Base-by-base conservation (phyloP, 1,140 invertebrate species). In the Amyelois transitella region DNA sequence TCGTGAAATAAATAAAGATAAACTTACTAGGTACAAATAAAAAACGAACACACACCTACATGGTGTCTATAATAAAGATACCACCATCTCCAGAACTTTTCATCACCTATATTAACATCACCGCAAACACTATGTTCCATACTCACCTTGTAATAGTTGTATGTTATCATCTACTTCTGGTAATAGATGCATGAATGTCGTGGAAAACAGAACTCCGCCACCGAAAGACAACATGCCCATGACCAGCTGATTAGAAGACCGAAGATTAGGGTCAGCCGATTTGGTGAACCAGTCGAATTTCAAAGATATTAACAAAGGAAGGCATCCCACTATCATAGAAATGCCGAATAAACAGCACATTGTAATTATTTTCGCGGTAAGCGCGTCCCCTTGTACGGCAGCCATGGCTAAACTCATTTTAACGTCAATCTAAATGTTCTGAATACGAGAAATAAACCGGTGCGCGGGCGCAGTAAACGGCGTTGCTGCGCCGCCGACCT, bases 191-290 rank as follows among this genome's bases (percentile, higher is more conserved):
- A 97, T 87, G 66, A 98, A 96, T 0, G 95, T 96, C 0, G 97
- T 98, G 43, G 94, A 94, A 55, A 99, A 90, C 10, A 99, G 90
- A 1, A 98, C 96, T 0, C 97, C 97, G 1, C 96, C 97, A 1
- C 96, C 96, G 65, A 98, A 96, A 62, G 95, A 95, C 20, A 97
- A 88, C 6, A 97, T 55, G 1, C 77, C 81, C 57, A 82, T 69
- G 19, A 86, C 79, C 4, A 86, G 55, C 53, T 69, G 67, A 58
- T 88, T 86, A 32, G 70, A 80, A 22, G 66, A 84, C 72, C 89
- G 72, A 73, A 89, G 76, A 79, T 91, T 83, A 0, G 66, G 48
- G 6, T 75, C 80, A 57, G 65, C 56, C n/a, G 77, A 59, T 12
- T 81, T 76, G n/a, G 79, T 79, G 32, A 88, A 84, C 91, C 91